A percentile compares a stretch with the other conserved stretches of the same genome.
Conservation (phyloP, 2,113 vertebrate species). For the Pangasianodon hypophthalmus region DNA sequence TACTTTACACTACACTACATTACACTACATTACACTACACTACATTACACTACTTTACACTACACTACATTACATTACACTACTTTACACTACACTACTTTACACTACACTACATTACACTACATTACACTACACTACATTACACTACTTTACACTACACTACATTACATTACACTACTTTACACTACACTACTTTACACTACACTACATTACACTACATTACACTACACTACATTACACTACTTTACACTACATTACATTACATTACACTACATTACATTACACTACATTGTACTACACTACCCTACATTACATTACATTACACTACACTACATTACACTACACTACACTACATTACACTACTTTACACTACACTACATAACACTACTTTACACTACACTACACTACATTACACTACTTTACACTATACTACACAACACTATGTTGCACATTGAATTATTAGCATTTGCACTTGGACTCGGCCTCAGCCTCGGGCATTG, state of each 20-base stretch:
- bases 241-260: background rate
- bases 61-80: background rate
- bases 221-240: background rate
- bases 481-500: too few species aligned
- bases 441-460: background rate
- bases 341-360: background rate
- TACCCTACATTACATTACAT: background rate
- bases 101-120: background rate
- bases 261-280: background rate
- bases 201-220: background rate
- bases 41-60: background rate
- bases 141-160: background rate
- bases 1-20: too few species aligned
- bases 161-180: too few species aligned
- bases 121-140: background rate
- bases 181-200: background rate
- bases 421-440: background rate
- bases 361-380: background rate
- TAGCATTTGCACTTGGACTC: too few species aligned
- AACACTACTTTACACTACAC: background rate
- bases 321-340: background rate
- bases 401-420: background rate
- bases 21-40: background rate
- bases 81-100: background rate
- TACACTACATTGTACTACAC: background rate